Percentiles rank a stretch among this genome's conserved stretches.
These are phyloP conservation scores for Eupithecia subumbrata DNA, from an alignment of 2,888 invertebrate species.

Conservation along the genomic window DNA sequence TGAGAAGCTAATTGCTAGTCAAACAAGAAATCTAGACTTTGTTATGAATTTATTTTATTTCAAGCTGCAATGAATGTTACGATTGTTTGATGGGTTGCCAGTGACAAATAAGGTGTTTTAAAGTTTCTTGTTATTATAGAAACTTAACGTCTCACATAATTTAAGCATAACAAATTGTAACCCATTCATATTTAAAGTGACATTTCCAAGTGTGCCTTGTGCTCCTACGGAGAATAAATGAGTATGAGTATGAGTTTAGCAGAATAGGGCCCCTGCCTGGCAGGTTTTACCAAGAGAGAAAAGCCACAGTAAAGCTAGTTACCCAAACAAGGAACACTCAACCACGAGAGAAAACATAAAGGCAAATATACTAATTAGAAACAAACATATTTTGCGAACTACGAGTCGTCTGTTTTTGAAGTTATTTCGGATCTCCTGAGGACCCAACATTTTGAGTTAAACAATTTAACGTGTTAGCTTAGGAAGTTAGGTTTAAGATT, in stretches of 20 bases:
- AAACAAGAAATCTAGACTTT: conserved; percentile 38
- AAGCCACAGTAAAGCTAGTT: neutral
- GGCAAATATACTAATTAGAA: conserved; percentile 12
- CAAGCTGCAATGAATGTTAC: neutral
- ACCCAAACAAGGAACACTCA: neutral
- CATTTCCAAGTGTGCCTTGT: too few species aligned
- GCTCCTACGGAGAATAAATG: too few species aligned
- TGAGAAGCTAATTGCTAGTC: conserved; percentile 42
- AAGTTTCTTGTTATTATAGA: too few species aligned
- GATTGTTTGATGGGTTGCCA: neutral
- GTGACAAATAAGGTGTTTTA: neutral
- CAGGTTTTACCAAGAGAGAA: neutral
- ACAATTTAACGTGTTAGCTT: neutral
- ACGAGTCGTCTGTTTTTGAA: conserved; percentile 8
- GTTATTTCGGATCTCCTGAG: conserved; percentile 9
- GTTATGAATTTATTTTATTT: conserved; percentile 18
- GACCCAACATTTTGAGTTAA: neutral
- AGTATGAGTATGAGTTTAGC: too few species aligned
- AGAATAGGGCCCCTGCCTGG: too few species aligned
- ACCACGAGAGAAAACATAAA: conserved; percentile 9
- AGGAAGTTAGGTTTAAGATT: neutral
- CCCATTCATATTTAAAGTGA: too few species aligned
- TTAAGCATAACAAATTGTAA: too few species aligned
- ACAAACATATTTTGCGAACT: conserved; percentile 7
- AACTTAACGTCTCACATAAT: too few species aligned